phyloP scores from a whole-genome alignment of 2,113 vertebrate genomes.

The Scomber colias region DNA sequence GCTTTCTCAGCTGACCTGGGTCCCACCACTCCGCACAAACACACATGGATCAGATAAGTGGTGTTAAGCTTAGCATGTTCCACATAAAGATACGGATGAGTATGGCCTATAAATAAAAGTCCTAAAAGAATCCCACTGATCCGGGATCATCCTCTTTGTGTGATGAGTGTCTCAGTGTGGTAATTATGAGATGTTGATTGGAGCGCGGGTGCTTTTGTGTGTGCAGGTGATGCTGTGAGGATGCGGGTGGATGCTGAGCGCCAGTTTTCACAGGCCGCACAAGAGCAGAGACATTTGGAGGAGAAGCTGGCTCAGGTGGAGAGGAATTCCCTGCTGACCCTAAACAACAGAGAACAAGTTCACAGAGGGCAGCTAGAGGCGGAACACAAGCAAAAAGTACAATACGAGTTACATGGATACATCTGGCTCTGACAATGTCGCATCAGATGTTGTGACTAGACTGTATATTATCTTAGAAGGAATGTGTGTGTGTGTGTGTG shows the following conservation, averaged over 20 bases:
- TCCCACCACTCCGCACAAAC: slow-evolving; percentile 58
- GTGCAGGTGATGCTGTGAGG: slow-evolving; percentile 75
- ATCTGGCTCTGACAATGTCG: neutral
- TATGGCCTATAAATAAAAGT: slow-evolving; percentile 32
- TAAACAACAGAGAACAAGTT: slow-evolving; percentile 73
- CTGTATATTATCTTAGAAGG: slow-evolving; percentile 5
- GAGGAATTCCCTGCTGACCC: slow-evolving; percentile 72
- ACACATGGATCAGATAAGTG: slow-evolving; percentile 66
- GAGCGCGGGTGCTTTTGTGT: slow-evolving; percentile 35
- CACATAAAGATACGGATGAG: slow-evolving; percentile 40
- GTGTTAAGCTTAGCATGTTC: slow-evolving; percentile 50
- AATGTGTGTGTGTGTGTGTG: neutral
- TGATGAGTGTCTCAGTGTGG: neutral
- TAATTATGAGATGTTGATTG: slow-evolving; percentile 9
- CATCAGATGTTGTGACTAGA: neutral
- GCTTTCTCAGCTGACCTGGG: slow-evolving; percentile 73
- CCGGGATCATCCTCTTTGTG: slow-evolving; percentile 12
- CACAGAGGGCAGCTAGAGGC: slow-evolving; percentile 83
- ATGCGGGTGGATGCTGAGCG: slow-evolving; percentile 74
- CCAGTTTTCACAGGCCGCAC: slow-evolving; percentile 65
- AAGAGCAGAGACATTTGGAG: slow-evolving; percentile 75
- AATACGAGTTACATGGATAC: fast-evolving
- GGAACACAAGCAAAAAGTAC: slow-evolving; percentile 84
- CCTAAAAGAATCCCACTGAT: slow-evolving; percentile 22
- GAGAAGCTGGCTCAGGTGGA: slow-evolving; percentile 75